These are phyloP conservation scores for Acleris cristana DNA, from an alignment of 2,888 invertebrate species.

Conservation along the genomic window DNA sequence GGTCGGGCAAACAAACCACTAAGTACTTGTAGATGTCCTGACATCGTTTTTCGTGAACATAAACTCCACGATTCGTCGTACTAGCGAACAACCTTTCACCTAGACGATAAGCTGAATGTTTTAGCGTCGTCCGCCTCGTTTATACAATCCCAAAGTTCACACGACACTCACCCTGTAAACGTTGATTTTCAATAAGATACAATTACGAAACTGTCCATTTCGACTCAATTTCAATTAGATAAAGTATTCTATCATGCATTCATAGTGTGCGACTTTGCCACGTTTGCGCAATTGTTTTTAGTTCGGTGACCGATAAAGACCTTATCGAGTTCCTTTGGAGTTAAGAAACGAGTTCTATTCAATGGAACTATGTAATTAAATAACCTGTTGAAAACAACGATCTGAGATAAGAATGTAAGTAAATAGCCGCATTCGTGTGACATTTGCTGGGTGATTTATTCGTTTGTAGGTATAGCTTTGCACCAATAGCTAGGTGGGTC, in stretches of 20 bases:
- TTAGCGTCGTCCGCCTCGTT: conserved; percentile 53
- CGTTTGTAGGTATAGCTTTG: conserved; percentile 29
- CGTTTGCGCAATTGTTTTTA: conserved; percentile 61
- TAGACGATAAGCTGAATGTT: conserved; percentile 66
- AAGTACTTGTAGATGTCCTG: conserved; percentile 49
- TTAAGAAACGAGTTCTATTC: conserved; percentile 58
- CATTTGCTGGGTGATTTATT: conserved; percentile 25
- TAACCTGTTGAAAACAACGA: conserved; percentile 43
- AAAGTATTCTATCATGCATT: conserved; percentile 16
- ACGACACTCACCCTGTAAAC: conserved; percentile 32
- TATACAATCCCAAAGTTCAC: conserved; percentile 50
- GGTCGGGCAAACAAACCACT: conserved; percentile 50
- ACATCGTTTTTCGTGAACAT: conserved; percentile 53
- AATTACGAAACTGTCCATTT: conserved; percentile 3
- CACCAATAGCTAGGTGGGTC: conserved; percentile 35
- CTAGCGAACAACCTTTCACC: conserved; percentile 75
- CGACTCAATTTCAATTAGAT: conserved; percentile 33
- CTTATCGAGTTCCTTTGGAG: conserved; percentile 75
- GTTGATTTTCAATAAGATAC: conserved; percentile 1
- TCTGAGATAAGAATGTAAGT: conserved; percentile 19
- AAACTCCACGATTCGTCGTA: conserved; percentile 66
- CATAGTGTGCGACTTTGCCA: conserved; percentile 37
- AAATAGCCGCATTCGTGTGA: conserved; percentile 17
- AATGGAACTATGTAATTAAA: conserved; percentile 63
- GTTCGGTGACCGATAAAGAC: conserved; percentile 73